Evolutionary conservation across 2,797 vertebrate genomes (phyloP).

Genomic region (Silurus aristotelis): DNA sequence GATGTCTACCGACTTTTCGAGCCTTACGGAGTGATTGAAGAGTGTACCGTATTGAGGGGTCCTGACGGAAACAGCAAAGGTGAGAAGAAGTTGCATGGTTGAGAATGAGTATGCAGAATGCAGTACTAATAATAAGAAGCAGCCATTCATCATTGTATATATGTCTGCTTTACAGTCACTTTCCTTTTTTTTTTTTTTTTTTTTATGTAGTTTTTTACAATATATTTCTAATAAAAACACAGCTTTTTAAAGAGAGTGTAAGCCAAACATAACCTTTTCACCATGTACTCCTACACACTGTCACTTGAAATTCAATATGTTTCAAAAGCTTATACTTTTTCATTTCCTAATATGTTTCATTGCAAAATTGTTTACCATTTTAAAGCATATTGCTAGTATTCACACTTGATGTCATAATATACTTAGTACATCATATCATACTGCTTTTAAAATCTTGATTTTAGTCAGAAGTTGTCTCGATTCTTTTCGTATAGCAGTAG

Average conservation of each 20-base stretch:
- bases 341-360: background rate
- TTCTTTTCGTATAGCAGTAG: background rate
- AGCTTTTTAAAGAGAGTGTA: background rate
- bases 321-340: background rate
- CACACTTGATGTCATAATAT: background rate
- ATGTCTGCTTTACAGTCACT: background rate
- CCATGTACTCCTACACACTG: background rate
- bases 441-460: background rate
- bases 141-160: background rate
- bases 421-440: background rate
- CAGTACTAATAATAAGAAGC: background rate
- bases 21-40: conserved; percentile 59
- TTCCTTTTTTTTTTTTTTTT: background rate
- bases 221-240: background rate
- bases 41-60: conserved; percentile 61
- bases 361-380: background rate
- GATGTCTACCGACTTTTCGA: conserved; percentile 59
- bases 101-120: background rate
- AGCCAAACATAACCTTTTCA: background rate
- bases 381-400: background rate
- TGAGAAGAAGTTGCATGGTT: conserved; percentile 17
- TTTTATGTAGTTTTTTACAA: background rate
- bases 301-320: background rate
- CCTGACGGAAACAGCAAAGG: conserved; percentile 65
- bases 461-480: background rate